These are phyloP conservation scores for Homarus gammarus DNA, from an alignment of 2,888 invertebrate genomes.

Conservation along the genomic window DNA sequence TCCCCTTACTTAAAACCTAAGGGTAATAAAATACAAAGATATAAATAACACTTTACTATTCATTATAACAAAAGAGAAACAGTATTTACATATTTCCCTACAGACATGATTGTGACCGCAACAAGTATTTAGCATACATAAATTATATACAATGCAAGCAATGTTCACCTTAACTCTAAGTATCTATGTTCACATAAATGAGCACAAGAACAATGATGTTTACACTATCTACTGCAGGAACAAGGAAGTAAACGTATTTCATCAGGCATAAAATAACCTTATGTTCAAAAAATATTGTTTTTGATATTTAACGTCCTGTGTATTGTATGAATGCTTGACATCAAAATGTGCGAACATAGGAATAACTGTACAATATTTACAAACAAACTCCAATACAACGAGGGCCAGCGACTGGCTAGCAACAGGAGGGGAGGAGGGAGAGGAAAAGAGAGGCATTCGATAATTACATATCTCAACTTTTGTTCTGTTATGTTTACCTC, in stretches of 20 bases:
- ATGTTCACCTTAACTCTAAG: not conserved
- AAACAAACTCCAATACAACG: not conserved
- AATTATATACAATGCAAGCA: not conserved
- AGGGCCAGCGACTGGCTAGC: no score
- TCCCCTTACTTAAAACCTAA: not conserved
- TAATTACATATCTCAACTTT: no score
- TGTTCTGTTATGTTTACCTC: no score
- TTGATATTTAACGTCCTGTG: not conserved
- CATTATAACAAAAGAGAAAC: conserved; percentile 40
- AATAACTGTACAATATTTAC: conserved; percentile 41
- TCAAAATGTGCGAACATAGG: conserved; percentile 16
- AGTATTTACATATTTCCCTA: conserved; percentile 30
- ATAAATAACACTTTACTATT: conserved; percentile 19
- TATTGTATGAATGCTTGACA: not conserved
- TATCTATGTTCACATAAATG: conserved; percentile 10
- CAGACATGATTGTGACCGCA: not conserved
- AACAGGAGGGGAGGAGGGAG: conserved; percentile 33
- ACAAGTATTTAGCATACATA: not conserved
- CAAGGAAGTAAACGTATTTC: not conserved
- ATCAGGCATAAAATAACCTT: not conserved
- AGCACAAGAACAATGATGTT: not conserved
- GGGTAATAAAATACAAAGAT: not conserved
- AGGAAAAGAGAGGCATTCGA: conserved; percentile 13
- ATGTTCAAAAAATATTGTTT: not conserved
- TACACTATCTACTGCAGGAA: not conserved